Conservation (phyloP, 2,888 invertebrate species). For the Microplitis manilae region DNA sequence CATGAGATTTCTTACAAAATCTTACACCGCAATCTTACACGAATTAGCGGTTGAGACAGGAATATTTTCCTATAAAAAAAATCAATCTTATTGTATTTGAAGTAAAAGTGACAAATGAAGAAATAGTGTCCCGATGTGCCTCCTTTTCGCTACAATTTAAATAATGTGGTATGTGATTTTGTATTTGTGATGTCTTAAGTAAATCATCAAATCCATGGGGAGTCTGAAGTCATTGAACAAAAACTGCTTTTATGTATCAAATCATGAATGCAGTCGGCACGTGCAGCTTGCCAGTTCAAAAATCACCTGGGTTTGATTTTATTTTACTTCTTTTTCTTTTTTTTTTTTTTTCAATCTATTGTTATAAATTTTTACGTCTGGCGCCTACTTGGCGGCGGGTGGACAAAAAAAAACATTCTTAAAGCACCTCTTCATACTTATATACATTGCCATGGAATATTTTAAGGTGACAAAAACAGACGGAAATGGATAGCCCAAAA, state of each 20-base stretch:
- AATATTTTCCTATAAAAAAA: no score
- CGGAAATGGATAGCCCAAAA: slow-evolving; percentile 21
- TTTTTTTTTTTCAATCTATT: slow-evolving; percentile 29
- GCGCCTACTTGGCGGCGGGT: slow-evolving; percentile 21
- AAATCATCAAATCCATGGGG: background rate
- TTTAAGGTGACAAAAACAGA: slow-evolving; percentile 18
- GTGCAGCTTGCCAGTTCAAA: slow-evolving; percentile 52
- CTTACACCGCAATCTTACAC: no score
- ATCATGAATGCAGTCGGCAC: slow-evolving; percentile 45
- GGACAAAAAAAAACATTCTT: background rate
- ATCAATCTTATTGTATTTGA: no score
- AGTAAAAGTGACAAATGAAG: no score
- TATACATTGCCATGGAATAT: background rate
- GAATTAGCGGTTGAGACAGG: no score
- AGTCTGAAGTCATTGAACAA: background rate
- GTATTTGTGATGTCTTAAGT: background rate
- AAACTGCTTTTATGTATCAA: slow-evolving; percentile 1
- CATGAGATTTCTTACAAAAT: no score
- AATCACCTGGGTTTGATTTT: slow-evolving; percentile 49
- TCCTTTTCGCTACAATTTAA: background rate
- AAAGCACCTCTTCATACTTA: slow-evolving; percentile 1
- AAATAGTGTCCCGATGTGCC: no score
- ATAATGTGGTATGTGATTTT: background rate
- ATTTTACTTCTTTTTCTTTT: background rate
- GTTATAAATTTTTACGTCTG: slow-evolving; percentile 37